phyloP scores from a whole-genome alignment of 2,888 invertebrate genomes.

The Bombylius discolor region DNA sequence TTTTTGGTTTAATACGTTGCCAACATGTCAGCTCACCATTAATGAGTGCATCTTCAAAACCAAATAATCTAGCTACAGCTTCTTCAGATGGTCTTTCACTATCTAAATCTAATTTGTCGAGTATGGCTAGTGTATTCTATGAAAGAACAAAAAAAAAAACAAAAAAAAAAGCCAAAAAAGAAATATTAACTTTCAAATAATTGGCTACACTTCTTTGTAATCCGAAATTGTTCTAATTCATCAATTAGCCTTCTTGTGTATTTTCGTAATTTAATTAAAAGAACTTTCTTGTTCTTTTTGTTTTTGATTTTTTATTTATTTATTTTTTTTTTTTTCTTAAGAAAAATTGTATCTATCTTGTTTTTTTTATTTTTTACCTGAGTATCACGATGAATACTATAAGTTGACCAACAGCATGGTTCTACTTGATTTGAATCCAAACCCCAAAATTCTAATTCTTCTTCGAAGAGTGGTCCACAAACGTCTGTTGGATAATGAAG shows the following conservation, averaged over 20 bases:
- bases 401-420: slow-evolving; percentile 98
- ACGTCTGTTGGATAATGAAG: slow-evolving; percentile 93
- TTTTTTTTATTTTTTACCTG: slow-evolving; percentile 41
- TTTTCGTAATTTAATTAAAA: no score
- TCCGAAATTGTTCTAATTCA: no score
- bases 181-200: no score
- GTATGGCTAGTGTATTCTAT: slow-evolving; percentile 85
- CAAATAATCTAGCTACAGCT: slow-evolving; percentile 84
- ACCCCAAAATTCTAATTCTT: slow-evolving; percentile 94
- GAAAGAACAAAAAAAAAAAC: slow-evolving; percentile 1
- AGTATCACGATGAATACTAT: slow-evolving; percentile 73
- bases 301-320: no score
- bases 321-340: no score
- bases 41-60: slow-evolving; percentile 73
- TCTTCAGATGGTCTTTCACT: slow-evolving; percentile 85
- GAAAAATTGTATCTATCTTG: no score
- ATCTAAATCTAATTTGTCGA: slow-evolving; percentile 91
- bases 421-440: slow-evolving; percentile 95
- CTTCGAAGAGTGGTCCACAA: slow-evolving; percentile 92
- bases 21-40: slow-evolving; percentile 68
- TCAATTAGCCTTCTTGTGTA: no score
- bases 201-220: no score
- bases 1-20: slow-evolving; percentile 82
- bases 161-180: not conserved
- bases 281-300: no score